Evolutionary conservation across 2,797 vertebrate species (phyloP), one percentile per base, ranked within the genome.

Genomic region (Enteromius mattozi): DNA sequence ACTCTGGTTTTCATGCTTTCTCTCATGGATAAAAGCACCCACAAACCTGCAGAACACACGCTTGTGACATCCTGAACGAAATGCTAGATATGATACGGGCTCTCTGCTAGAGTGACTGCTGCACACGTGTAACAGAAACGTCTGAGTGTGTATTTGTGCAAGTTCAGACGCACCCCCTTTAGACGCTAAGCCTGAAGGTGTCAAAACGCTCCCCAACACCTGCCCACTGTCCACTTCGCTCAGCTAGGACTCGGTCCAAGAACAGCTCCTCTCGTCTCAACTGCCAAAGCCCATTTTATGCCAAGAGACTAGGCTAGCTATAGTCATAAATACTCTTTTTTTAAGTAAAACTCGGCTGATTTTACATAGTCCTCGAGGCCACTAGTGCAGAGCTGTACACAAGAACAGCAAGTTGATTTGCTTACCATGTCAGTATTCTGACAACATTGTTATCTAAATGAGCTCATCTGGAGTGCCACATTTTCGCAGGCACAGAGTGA

Each of bases 231-330:
- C 42, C 42, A 79, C 56, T 72, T 74, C 30, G 2, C 69, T 72
- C 69, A 82, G 69, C 80, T 74, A 70, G 69, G 69, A 81, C 33
- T 45, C 12, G 33, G n/a, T 72, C 54, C 80, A 81, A 81, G 68
- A 59, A 72, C 69, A 81, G 17, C 35, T 81, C 68, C 40, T 30
- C 68, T 71, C 19, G 59, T 72, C 68, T 81, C 51, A 17, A 74
- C 54, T 33, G 69, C 54, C 65, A 40, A 68, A 80, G 33, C 13
- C 19, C 2, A 42, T 30, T 45, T 47, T 56, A 54, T 59, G 24
- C 66, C 49, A 56, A 69, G 30, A 71, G 68, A 61, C 3, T 24
- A 81, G 54, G 68, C 54, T 61, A 45, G 69, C 37, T 35, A 42
- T 35, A 56, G 17, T 61, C 80, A 71, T 21, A 81, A 70, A 81